Evolutionary conservation across 2,113 vertebrate genomes (phyloP), one percentile per base, ranked within the genome.

Genomic region (Neolamprologus caudopunctatus): DNA sequence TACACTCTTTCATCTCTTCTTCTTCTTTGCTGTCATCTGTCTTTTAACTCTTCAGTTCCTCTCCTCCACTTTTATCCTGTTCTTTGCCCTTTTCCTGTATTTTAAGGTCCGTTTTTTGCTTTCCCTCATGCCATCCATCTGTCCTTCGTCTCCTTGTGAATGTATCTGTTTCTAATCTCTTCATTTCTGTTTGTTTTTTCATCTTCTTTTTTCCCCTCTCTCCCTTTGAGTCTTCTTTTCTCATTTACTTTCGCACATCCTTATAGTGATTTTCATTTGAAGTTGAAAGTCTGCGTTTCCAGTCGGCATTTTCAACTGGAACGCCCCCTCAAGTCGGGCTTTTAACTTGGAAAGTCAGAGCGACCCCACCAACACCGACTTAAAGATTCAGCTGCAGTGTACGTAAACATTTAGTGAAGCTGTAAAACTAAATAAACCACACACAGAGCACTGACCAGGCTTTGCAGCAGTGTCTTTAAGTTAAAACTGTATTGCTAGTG

Each of bases 251-350:
- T 31, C 1, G 0, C 13, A 19, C 11, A 3, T 78, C 16, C 16
- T 50, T 31, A 19, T 8, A 28, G 21, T 10, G 0, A 13, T 24
- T 45, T 45, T 26, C 21, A 17, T 73, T 45, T 45, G 13, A 73
- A 73, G 40, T 45, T 73, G 21, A 42, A 73, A 16, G 3, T 45
- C n/a, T 24, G 2, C 21, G 1, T 71, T 42, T 42, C 37, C 37
- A 26, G 37, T 45, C 0, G 0, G 8, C 1, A 42, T 71, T 4
- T 71, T 26, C 8, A 24, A 0, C 8, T 1, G n/a, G 12, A 24
- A 71, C 0, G 37, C n/a, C n/a, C 35, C 35, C 35, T 42, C 12
- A 3, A 42, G 37, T 24, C 1, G 8, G 1, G 35, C 37, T 71
- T 73, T 42, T 73, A 26, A 73, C 21, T 73, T 24, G 13, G 21